Conservation (phyloP, 2,888 invertebrate species). For the Choreutis nemorana region DNA sequence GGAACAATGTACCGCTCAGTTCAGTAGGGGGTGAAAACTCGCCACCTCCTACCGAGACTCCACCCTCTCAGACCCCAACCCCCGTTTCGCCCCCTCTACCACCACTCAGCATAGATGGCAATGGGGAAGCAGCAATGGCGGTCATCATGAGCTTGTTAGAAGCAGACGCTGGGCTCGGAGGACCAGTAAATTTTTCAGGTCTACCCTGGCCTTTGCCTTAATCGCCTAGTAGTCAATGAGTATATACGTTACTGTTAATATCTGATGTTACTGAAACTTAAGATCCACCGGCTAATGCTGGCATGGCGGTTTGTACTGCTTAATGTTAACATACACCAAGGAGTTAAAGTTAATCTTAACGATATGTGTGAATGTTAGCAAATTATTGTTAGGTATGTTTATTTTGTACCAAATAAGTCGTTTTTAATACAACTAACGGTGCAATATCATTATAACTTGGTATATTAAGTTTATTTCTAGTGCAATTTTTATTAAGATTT, state of each 20-base stretch:
- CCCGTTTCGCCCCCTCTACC: conserved; percentile 29
- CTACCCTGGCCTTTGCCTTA: conserved; percentile 86
- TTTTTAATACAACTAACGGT: too few species aligned
- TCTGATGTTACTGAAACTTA: too few species aligned
- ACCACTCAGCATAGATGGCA: conserved; percentile 68
- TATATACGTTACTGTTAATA: background rate
- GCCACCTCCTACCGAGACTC: conserved; percentile 18
- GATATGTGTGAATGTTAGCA: too few species aligned
- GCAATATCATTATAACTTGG: too few species aligned
- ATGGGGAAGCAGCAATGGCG: conserved; percentile 91
- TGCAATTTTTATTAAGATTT: too few species aligned
- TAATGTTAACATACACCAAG: too few species aligned
- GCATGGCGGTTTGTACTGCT: too few species aligned
- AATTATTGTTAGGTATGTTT: too few species aligned
- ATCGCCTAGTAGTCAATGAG: conserved; percentile 13
- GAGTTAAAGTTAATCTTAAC: too few species aligned
- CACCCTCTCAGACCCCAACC: conserved; percentile 14
- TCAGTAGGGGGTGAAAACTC: conserved; percentile 47
- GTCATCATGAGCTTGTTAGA: conserved; percentile 91
- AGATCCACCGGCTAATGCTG: too few species aligned
- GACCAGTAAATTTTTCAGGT: conserved; percentile 86
- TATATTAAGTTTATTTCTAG: too few species aligned
- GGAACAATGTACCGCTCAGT: conserved; percentile 33
- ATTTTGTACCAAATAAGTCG: too few species aligned
- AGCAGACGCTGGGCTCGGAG: conserved; percentile 88